phyloP scores from a whole-genome alignment of 2,113 vertebrate genomes.

The Menidia beryllina region DNA sequence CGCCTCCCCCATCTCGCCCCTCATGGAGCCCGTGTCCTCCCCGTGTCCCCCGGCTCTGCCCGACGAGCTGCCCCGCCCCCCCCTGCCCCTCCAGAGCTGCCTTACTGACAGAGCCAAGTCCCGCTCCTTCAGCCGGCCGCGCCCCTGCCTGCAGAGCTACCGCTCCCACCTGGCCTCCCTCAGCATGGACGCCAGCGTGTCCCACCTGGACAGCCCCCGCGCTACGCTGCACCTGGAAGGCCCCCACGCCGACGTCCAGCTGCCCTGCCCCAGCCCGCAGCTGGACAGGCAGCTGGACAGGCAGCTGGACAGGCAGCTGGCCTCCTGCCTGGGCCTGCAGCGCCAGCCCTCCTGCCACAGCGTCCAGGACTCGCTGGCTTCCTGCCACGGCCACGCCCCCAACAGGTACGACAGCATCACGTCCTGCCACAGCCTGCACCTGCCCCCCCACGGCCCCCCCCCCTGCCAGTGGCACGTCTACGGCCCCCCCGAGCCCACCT shows the following conservation, averaged over 20 bases:
- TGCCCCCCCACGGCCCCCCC: conserved; percentile 60
- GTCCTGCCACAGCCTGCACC: conserved; percentile 69
- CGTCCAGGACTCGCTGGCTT: conserved; percentile 52
- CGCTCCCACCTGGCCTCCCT: conserved; percentile 90
- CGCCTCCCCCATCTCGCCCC: conserved; percentile 38
- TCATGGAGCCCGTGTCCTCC: conserved; percentile 77
- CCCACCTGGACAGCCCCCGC: conserved; percentile 88
- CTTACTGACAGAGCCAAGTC: conserved; percentile 89
- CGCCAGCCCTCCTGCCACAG: conserved; percentile 68
- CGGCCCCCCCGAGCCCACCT: conserved; percentile 70
- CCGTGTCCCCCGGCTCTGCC: conserved; percentile 81
- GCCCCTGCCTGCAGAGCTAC: conserved; percentile 84
- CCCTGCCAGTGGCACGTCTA: conserved; percentile 83
- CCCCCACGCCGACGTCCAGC: conserved; percentile 58
- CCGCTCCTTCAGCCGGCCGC: conserved; percentile 85
- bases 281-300: conserved; percentile 82
- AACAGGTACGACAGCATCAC: conserved; percentile 65
- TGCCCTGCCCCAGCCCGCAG: conserved; percentile 76
- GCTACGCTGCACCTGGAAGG: conserved; percentile 83
- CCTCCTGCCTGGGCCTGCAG: conserved; percentile 54
- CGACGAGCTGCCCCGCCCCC: conserved; percentile 83
- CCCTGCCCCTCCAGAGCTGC: conserved; percentile 86
- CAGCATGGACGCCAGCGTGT: conserved; percentile 89
- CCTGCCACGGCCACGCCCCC: conserved; percentile 49
- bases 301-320: conserved; percentile 82